Percentiles rank a stretch among this genome's conserved stretches.
Evolutionary conservation across 1,140 invertebrate genomes (phyloP).

Genomic region (Physella acuta): DNA sequence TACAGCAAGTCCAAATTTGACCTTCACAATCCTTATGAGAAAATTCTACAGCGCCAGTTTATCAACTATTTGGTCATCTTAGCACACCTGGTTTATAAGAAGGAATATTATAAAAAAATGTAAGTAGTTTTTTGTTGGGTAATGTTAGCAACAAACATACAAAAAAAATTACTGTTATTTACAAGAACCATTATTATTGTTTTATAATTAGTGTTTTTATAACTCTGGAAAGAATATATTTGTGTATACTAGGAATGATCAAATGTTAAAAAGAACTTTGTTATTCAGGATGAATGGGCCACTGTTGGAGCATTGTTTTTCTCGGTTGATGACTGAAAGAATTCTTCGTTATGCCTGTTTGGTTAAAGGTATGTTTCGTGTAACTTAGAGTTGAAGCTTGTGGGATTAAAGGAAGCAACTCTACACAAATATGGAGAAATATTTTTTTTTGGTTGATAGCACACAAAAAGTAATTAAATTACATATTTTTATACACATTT

Average conservation of each 20-base stretch:
- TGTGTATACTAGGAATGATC: too few relatives aligned
- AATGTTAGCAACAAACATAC: background rate
- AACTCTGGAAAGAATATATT: too few relatives aligned
- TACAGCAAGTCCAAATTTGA: conserved; percentile 41
- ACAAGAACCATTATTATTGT: too few relatives aligned
- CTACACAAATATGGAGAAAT: too few relatives aligned
- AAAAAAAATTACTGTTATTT: too few relatives aligned
- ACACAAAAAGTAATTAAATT: too few relatives aligned
- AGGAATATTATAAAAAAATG: conserved; percentile 28
- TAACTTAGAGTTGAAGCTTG: too few relatives aligned
- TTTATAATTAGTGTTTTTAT: too few relatives aligned
- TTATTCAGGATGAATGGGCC: conserved; percentile 33
- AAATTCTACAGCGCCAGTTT: conserved; percentile 56
- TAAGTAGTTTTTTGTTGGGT: conserved; percentile 22
- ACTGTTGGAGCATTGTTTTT: conserved; percentile 52
- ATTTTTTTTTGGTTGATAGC: too few relatives aligned
- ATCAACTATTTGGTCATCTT: conserved; percentile 55
- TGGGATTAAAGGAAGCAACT: too few relatives aligned
- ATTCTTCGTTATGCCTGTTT: conserved; percentile 53
- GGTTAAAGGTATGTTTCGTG: conserved; percentile 51
- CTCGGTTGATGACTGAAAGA: conserved; percentile 52
- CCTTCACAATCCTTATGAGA: conserved; percentile 57
- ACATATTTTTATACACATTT: too few relatives aligned
- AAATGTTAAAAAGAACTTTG: too few relatives aligned
- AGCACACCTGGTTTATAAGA: conserved; percentile 47